phyloP scores from a whole-genome alignment of 2,888 invertebrate genomes.

The Gasteruption jaculator region DNA sequence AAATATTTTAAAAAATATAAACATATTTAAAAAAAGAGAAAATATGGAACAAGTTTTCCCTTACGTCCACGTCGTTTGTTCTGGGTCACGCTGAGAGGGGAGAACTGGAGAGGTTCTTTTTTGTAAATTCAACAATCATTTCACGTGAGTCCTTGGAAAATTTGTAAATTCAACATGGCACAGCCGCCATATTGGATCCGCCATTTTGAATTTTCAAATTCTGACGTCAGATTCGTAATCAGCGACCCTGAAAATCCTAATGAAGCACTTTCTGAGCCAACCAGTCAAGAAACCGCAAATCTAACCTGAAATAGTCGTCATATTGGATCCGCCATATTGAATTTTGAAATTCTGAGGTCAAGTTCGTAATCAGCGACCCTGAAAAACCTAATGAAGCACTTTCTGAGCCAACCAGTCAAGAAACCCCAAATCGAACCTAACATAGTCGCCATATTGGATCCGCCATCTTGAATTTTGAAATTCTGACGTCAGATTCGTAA shows the following conservation, averaged over 20 bases:
- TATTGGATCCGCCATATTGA: background rate
- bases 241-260: background rate
- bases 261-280: background rate
- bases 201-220: background rate
- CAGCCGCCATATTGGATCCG: background rate
- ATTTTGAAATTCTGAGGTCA: background rate
- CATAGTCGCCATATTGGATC: too few species aligned
- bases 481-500: background rate
- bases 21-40: too few species aligned
- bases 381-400: background rate
- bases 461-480: constrained; percentile 1
- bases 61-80: too few species aligned
- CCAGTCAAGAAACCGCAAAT: too few species aligned
- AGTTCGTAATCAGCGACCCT: constrained; percentile 1
- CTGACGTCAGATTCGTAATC: background rate
- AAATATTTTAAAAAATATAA: background rate
- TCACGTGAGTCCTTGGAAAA: too few species aligned
- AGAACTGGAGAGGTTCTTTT: too few species aligned
- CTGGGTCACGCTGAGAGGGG: background rate
- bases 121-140: too few species aligned
- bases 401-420: too few species aligned
- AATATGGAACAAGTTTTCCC: too few species aligned
- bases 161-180: too few species aligned
- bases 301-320: background rate
- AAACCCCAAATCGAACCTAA: too few species aligned